Conservation (phyloP, 1,140 invertebrate species). For the Rhysida immarginata region DNA sequence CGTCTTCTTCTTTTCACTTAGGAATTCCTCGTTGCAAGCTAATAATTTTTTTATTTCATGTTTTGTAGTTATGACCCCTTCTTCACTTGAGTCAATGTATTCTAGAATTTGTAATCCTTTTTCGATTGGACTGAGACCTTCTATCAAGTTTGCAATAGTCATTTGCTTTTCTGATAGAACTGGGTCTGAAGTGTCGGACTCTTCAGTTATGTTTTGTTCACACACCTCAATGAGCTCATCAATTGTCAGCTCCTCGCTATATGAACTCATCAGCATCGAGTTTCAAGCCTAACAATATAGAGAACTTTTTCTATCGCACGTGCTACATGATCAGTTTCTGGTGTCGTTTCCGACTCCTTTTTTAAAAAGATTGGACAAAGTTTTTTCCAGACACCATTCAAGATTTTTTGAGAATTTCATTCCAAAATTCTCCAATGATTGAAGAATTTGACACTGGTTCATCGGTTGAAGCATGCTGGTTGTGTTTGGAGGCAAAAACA, state of each 20-base stretch:
- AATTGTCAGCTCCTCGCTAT: conserved; percentile 5
- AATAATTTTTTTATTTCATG: background rate
- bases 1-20: background rate
- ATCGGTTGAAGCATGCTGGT: too few relatives aligned
- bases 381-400: too few relatives aligned
- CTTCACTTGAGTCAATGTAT: background rate
- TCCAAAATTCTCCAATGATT: too few relatives aligned
- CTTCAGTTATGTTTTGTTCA: conserved; percentile 7
- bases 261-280: background rate
- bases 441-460: too few relatives aligned
- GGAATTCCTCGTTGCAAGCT: background rate
- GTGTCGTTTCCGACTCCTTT: too few relatives aligned
- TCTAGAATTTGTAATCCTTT: background rate
- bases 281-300: too few relatives aligned
- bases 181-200: background rate
- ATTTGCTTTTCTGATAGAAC: conserved; percentile 7
- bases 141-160: background rate
- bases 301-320: too few relatives aligned
- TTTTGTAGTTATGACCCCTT: background rate
- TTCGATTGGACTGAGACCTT: background rate
- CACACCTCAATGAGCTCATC: conserved; percentile 7
- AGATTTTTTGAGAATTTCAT: too few relatives aligned
- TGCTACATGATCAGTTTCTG: too few relatives aligned
- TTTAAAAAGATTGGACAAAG: too few relatives aligned
- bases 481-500: too few relatives aligned